phyloP scores from a whole-genome alignment of 92 coral and sea anemone genomes.

The Epizoanthus illoricatus region DNA sequence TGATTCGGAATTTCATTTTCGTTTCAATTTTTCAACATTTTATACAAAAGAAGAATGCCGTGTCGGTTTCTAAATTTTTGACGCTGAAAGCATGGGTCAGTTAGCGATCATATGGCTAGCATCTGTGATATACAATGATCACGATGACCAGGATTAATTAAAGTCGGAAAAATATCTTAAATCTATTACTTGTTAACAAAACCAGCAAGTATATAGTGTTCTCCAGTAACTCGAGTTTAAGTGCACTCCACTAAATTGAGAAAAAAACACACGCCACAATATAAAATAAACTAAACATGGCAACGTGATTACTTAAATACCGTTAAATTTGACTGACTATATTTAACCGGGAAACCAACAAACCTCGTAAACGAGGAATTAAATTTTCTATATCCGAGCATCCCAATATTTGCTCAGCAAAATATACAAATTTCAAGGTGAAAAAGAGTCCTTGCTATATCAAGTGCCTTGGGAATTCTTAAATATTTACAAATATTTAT shows the following conservation, averaged over 20 bases:
- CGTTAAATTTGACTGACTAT: not conserved
- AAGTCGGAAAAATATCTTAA: no score
- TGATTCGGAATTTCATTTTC: not conserved
- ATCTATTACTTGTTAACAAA: no score
- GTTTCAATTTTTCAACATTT: not conserved
- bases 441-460: conserved; percentile 7
- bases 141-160: no score
- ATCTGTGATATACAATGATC: no score
- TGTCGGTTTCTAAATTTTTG: no score
- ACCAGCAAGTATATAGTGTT: no score
- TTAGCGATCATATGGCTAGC: no score
- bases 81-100: no score
- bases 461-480: not conserved
- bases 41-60: not conserved
- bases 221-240: no score
- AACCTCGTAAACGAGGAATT: conserved; percentile 25
- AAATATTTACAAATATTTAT: conserved; percentile 17
- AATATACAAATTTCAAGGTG: conserved; percentile 30
- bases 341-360: not conserved
- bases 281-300: not conserved
- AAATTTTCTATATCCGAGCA: not conserved
- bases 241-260: no score
- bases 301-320: conserved; percentile 9
- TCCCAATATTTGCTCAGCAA: conserved; percentile 12
- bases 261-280: not conserved